Conservation (phyloP, 2,888 invertebrate genomes). For the Liposcelis brunnea region DNA sequence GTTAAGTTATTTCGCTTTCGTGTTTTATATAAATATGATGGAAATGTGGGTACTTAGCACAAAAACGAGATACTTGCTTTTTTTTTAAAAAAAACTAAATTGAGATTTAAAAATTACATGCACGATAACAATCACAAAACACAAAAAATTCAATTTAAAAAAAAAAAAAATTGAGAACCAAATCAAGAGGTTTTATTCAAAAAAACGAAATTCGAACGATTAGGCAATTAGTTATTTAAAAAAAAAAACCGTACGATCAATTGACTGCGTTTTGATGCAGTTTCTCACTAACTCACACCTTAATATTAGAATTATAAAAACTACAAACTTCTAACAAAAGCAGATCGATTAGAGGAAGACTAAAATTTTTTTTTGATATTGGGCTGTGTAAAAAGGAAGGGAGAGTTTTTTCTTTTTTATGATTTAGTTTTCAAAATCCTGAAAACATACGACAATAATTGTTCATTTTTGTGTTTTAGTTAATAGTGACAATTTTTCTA, state of each 20-base stretch:
- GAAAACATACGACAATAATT: slow-evolving; percentile 1
- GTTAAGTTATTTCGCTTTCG: slow-evolving; percentile 11
- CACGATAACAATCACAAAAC: slow-evolving; percentile 8
- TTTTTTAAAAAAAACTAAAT: neutral
- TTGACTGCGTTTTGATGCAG: neutral
- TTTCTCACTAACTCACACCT: too few species aligned
- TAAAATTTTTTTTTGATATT: slow-evolving; percentile 1
- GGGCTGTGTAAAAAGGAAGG: neutral
- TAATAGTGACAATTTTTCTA: too few species aligned
- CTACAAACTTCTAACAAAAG: too few species aligned
- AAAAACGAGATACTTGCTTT: neutral
- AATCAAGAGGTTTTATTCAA: slow-evolving; percentile 5
- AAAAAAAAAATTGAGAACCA: slow-evolving; percentile 7
- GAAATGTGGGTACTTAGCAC: slow-evolving; percentile 15
- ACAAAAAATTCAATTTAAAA: slow-evolving; percentile 12
- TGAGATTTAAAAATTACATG: too few species aligned
- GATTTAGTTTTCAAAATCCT: slow-evolving; percentile 1
- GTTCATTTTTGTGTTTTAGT: too few species aligned
- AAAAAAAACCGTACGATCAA: neutral
- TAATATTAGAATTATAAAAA: too few species aligned
- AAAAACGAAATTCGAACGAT: neutral
- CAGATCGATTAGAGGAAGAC: neutral
- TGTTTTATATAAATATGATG: slow-evolving; percentile 11
- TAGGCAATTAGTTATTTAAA: neutral
- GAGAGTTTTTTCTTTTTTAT: neutral